Conservation (phyloP, 92 coral and sea anemone genomes). For the Porites evermanni region DNA sequence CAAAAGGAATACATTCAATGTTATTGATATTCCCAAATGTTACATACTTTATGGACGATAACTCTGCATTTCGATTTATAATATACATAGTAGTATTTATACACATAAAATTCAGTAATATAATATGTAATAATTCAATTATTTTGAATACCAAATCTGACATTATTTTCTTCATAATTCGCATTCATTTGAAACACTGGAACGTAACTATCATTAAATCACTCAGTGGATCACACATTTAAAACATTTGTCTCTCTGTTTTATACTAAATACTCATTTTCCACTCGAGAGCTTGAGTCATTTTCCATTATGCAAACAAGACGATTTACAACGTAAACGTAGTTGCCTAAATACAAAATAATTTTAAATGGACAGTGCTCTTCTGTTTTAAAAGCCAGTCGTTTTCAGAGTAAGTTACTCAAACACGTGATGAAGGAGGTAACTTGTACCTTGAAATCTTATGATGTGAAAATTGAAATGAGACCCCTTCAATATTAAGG, state of each 20-base stretch:
- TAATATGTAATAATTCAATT: constrained; percentile 28
- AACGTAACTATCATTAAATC: constrained; percentile 30
- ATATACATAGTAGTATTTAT: constrained; percentile 46
- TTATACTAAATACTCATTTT: background rate
- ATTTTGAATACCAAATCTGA: constrained; percentile 17
- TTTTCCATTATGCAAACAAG: background rate
- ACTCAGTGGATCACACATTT: constrained; percentile 12
- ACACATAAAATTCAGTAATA: constrained; percentile 44
- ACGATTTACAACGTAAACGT: background rate
- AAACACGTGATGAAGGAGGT: no score
- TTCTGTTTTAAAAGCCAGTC: no score
- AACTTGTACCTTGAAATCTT: no score
- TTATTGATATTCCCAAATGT: constrained; percentile 47
- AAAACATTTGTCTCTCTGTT: background rate
- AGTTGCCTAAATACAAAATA: background rate
- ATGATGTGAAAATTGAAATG: no score
- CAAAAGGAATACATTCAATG: constrained; percentile 31
- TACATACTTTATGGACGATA: constrained; percentile 32
- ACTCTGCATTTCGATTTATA: constrained; percentile 43
- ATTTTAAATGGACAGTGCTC: no score
- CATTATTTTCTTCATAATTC: constrained; percentile 48
- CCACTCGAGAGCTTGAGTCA: background rate
- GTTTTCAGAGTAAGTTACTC: no score
- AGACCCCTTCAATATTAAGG: no score
- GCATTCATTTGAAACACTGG: constrained; percentile 11